phyloP scores from a whole-genome alignment of 2,797 vertebrate genomes.

The Protonibea diacanthus region DNA sequence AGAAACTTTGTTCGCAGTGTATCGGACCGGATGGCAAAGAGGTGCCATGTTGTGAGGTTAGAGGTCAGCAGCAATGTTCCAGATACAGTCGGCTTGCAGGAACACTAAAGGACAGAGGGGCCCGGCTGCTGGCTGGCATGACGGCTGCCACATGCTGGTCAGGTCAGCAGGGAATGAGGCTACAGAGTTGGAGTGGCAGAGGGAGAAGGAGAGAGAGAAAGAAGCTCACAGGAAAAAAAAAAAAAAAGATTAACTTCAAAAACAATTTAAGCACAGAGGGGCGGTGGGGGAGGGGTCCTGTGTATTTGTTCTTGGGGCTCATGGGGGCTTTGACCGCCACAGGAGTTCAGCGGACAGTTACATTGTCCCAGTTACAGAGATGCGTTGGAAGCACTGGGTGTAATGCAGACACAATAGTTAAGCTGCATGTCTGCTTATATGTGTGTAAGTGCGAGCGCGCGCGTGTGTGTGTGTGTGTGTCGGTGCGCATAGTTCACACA shows the following conservation, averaged over 20 bases:
- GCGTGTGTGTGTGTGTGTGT: constrained; percentile 36
- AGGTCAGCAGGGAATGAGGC: constrained; percentile 73
- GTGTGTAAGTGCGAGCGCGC: constrained; percentile 41
- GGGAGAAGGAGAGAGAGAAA: constrained; percentile 19
- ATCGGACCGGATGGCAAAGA: constrained; percentile 29
- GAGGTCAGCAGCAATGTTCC: constrained; percentile 53
- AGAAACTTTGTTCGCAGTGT: constrained; percentile 19
- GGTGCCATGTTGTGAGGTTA: constrained; percentile 65
- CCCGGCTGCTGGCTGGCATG: constrained; percentile 68
- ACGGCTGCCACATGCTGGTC: constrained; percentile 69
- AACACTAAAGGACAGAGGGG: constrained; percentile 70
- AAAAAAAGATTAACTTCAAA: constrained; percentile 75
- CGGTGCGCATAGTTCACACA: constrained; percentile 62
- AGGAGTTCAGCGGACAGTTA: constrained; percentile 57
- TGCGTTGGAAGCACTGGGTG: constrained; percentile 59
- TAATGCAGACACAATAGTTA: constrained; percentile 67
- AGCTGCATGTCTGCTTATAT: constrained; percentile 39
- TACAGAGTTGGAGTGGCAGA: constrained; percentile 19
- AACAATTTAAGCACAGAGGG: constrained; percentile 74
- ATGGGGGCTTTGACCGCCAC: constrained; percentile 27
- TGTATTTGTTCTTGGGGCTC: constrained; percentile 32
- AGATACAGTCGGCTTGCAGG: constrained; percentile 55
- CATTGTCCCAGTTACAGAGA: constrained; percentile 72
- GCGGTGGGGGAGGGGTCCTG: constrained; percentile 11
- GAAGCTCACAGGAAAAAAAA: constrained; percentile 41